Evolutionary conservation across 2,797 vertebrate genomes (phyloP).

Genomic region (Acanthurus lineatus): DNA sequence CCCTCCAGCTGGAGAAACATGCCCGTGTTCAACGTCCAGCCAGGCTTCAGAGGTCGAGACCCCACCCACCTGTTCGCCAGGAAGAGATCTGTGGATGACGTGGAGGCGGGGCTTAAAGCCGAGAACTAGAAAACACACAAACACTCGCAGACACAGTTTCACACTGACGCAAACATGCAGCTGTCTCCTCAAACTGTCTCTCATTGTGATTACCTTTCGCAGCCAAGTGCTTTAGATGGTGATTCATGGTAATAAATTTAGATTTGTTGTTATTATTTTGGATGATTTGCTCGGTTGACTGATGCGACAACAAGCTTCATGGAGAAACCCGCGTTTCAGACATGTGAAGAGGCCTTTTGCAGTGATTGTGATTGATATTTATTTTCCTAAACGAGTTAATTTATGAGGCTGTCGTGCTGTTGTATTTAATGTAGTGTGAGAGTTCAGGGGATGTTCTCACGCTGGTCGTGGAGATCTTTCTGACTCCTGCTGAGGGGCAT

Average conservation of each 20-base stretch:
- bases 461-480: slow-evolving; percentile 85
- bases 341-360: not conserved
- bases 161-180: slow-evolving; percentile 15
- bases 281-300: not conserved
- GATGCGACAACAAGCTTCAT: not conserved
- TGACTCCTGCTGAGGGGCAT: not conserved
- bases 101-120: slow-evolving; percentile 64
- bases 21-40: slow-evolving; percentile 93
- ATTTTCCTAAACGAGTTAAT: slow-evolving; percentile 77
- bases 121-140: slow-evolving; percentile 49
- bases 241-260: too few species aligned
- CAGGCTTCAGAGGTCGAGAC: slow-evolving; percentile 88
- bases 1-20: slow-evolving; percentile 87
- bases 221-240: too few species aligned
- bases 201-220: not conserved
- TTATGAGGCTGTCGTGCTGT: slow-evolving; percentile 65
- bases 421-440: slow-evolving; percentile 52
- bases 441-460: slow-evolving; percentile 58
- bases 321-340: not conserved
- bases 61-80: slow-evolving; percentile 86
- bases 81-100: slow-evolving; percentile 86
- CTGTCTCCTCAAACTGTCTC: slow-evolving; percentile 5
- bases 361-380: slow-evolving; percentile 66
- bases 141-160: not conserved
- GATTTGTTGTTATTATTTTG: slow-evolving; percentile 1